A percentile compares a stretch with the other conserved stretches of the same genome.
These are phyloP conservation scores for Avahi laniger DNA, from an alignment of 2,797 vertebrate genomes.

Conservation along the genomic window DNA sequence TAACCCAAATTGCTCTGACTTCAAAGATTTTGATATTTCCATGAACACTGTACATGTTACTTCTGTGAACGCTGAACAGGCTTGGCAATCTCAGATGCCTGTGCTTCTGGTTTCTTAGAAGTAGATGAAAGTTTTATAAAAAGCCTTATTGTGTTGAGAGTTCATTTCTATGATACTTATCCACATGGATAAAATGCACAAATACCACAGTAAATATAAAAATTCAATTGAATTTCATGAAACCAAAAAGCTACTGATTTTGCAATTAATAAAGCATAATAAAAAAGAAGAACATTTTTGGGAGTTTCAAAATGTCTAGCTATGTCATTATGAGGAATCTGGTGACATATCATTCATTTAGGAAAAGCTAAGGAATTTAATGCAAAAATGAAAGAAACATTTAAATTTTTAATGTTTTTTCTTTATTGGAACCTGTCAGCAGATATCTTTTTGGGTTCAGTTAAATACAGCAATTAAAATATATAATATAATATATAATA, in stretches of 20 bases:
- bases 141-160: accelerated
- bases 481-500: no score
- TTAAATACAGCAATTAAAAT: constrained; percentile 50
- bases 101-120: not conserved
- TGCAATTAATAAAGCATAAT: not conserved
- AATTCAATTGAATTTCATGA: not conserved
- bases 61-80: not conserved
- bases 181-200: not conserved
- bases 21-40: not conserved
- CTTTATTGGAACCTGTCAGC: not conserved
- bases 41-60: not conserved
- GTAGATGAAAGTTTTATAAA: not conserved
- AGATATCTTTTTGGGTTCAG: not conserved
- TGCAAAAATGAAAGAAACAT: not conserved
- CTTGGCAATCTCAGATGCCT: not conserved
- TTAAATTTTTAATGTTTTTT: not conserved
- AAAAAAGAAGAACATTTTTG: not conserved
- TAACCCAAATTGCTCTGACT: not conserved
- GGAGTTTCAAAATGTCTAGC: not conserved
- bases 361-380: not conserved
- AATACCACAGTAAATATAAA: not conserved
- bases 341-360: not conserved
- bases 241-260: not conserved
- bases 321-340: not conserved
- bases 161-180: not conserved